Evolutionary conservation across 2,113 vertebrate genomes (phyloP), one percentile per base, ranked within the genome.

Genomic region (Xiphorhynchus elegans): DNA sequence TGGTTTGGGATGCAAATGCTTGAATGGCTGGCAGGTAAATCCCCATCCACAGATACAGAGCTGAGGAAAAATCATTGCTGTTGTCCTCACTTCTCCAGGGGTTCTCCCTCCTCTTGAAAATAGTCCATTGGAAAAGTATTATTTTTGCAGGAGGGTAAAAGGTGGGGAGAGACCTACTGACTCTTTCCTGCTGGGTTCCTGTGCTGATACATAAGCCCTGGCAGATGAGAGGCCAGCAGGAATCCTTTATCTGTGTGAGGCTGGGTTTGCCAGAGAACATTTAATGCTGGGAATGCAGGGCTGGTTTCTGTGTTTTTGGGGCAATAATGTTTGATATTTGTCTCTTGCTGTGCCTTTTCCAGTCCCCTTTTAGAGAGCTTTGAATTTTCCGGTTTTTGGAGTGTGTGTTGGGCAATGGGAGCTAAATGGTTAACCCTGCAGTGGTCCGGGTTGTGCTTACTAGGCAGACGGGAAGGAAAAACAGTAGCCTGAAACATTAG

Each of bases 201-300:
- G 74, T 55, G 60, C 69, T 90, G 80, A 87, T 94, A 49, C 73
- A 74, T 35, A 85, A 94, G 35, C 49, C 33, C 31, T 93, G 95
- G 76, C 97, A 97, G 96, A 96, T 97, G 96, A 95, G 62, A 97
- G 93, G 88, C 93, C 97, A 96, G 95, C 95, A 95, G 94, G 97
- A 93, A 59, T 96, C 62, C 70, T 86, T 58, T 87, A 49, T 90
- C 73, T 93, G n/a, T 84, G 20, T 83, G 64, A 87, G 80, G 66
- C 56, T 89, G 42, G 46, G 31, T 91, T 92, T 88, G 74, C 52
- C 69, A 72, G 86, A 67, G 82, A 95, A 68, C 63, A 44, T 73
- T 96, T 95, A 97, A 93, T 52, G 60, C 74, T 82, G 73, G 58
- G 47, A 75, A 87, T 55, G 60, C 17, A 82, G 68, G 63, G 35